Percentiles rank a stretch among this genome's conserved stretches.
Conservation (phyloP, 1,140 invertebrate species). For the Eubasilissa regina region DNA sequence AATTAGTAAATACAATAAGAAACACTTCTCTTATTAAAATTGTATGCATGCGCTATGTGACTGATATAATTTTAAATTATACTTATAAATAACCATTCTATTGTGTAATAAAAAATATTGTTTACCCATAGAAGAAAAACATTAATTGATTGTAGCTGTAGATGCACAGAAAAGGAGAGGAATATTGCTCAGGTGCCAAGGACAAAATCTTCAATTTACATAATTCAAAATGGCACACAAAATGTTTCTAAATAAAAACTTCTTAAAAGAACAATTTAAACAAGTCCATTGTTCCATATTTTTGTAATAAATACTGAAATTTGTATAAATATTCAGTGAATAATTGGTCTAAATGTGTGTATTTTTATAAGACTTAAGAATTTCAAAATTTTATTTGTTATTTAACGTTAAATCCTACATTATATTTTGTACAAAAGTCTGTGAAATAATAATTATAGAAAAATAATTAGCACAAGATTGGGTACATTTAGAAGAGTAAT, state of each 20-base stretch:
- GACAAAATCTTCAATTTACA: conserved; percentile 4
- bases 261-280: conserved; percentile 43
- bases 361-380: conserved; percentile 48
- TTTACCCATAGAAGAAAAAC: conserved; percentile 25
- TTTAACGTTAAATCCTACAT: conserved; percentile 53
- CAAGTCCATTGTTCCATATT: conserved; percentile 36
- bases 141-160: conserved; percentile 22
- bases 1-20: conserved; percentile 30
- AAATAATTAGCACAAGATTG: conserved; percentile 46
- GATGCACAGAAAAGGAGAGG: conserved; percentile 4
- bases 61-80: conserved; percentile 47
- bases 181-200: conserved; percentile 36
- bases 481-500: conserved; percentile 27
- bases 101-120: conserved; percentile 32
- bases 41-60: conserved; percentile 44
- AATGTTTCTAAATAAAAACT: conserved; percentile 31
- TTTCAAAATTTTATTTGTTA: conserved; percentile 35
- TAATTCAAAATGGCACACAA: conserved; percentile 18
- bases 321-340: conserved; percentile 37
- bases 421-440: conserved; percentile 57
- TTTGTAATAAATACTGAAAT: conserved; percentile 46
- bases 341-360: conserved; percentile 44
- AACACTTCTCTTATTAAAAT: conserved; percentile 15
- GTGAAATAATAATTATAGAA: conserved; percentile 41
- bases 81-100: conserved; percentile 36